phyloP scores from a whole-genome alignment of 2,797 vertebrate genomes.

The Acanthurus leucopareius region DNA sequence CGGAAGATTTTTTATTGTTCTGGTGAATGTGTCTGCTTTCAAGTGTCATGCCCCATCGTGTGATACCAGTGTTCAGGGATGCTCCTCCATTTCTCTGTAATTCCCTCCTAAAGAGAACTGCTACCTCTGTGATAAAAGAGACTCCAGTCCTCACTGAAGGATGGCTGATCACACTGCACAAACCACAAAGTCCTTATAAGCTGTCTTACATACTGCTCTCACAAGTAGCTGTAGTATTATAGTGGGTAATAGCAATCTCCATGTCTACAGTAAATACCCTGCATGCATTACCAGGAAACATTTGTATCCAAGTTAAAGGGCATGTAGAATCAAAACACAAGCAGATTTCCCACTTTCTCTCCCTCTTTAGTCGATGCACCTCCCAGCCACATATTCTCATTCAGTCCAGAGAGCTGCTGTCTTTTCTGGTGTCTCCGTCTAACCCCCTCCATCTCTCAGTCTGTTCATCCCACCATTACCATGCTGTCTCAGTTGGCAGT shows the following conservation, averaged over 20 bases:
- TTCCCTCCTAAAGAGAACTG: slow-evolving; percentile 19
- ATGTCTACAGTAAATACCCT: slow-evolving; percentile 48
- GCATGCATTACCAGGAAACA: slow-evolving; percentile 50
- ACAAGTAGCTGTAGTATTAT: slow-evolving; percentile 42
- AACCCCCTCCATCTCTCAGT: slow-evolving; percentile 78
- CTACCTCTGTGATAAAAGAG: slow-evolving; percentile 40
- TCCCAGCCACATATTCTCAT: slow-evolving; percentile 70
- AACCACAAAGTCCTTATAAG: slow-evolving; percentile 50
- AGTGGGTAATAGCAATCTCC: slow-evolving; percentile 46
- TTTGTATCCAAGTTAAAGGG: slow-evolving; percentile 69
- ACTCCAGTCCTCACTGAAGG: slow-evolving; percentile 22
- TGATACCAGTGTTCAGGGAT: slow-evolving; percentile 33
- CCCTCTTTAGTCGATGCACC: slow-evolving; percentile 47
- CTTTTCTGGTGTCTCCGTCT: slow-evolving; percentile 64
- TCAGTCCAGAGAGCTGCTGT: slow-evolving; percentile 70
- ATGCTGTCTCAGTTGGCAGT: slow-evolving; percentile 81
- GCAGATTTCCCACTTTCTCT: slow-evolving; percentile 41
- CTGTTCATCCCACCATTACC: slow-evolving; percentile 82
- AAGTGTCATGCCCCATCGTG: slow-evolving; percentile 46
- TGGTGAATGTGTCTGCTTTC: slow-evolving; percentile 58
- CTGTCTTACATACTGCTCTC: slow-evolving; percentile 37
- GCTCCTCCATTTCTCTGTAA: slow-evolving; percentile 27
- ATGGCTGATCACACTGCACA: slow-evolving; percentile 28
- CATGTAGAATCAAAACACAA: slow-evolving; percentile 53
- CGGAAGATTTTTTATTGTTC: slow-evolving; percentile 75